These are phyloP conservation scores for Melieria crassipennis DNA, from an alignment of 2,888 invertebrate species.

Conservation along the genomic window DNA sequence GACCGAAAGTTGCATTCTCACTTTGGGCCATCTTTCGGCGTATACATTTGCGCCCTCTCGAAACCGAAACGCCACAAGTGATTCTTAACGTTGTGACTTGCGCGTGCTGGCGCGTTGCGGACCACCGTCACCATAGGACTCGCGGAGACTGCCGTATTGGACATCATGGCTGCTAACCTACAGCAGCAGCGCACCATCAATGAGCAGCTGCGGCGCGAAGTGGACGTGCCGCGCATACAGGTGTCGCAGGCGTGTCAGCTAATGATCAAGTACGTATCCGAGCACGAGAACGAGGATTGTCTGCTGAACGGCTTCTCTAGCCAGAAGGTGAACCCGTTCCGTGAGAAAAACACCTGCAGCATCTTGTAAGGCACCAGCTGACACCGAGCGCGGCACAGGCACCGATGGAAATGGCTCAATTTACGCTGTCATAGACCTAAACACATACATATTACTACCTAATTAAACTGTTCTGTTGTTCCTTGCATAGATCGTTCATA, in stretches of 20 bases:
- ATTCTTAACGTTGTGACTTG: neutral
- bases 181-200: slow-evolving; percentile 92
- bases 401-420: too few species aligned
- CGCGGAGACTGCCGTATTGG: slow-evolving; percentile 87
- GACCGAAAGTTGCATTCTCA: too few species aligned
- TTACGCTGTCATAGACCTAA: too few species aligned
- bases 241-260: slow-evolving; percentile 88
- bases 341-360: slow-evolving; percentile 90
- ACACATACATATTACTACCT: too few species aligned
- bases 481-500: too few species aligned
- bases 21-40: too few species aligned
- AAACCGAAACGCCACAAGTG: neutral
- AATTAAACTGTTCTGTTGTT: too few species aligned
- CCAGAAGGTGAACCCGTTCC: slow-evolving; percentile 94
- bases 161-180: slow-evolving; percentile 92
- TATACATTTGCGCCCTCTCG: too few species aligned
- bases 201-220: slow-evolving; percentile 92
- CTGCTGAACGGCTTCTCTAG: slow-evolving; percentile 92
- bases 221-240: slow-evolving; percentile 81
- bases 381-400: too few species aligned
- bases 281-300: slow-evolving; percentile 93
- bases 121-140: slow-evolving; percentile 60
- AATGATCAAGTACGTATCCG: slow-evolving; percentile 88
- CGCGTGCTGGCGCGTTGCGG: neutral
- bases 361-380: slow-evolving; percentile 72